Conservation (phyloP, 2,113 vertebrate species). For the Neogale vison region DNA sequence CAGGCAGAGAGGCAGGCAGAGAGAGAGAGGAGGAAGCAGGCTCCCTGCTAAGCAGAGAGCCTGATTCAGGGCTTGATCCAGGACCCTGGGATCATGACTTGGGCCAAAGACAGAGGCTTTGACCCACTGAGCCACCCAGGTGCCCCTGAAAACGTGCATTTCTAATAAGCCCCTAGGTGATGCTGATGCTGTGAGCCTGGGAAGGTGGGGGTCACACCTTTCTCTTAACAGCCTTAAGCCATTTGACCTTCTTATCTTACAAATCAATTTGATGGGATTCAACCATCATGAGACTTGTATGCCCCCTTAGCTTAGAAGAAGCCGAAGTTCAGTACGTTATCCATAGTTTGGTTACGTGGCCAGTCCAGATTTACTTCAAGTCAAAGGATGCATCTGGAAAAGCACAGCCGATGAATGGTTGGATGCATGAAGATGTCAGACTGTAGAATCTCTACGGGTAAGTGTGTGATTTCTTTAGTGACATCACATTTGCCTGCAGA, state of each 20-base stretch:
- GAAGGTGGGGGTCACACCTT: background rate
- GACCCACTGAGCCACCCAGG: too few species aligned
- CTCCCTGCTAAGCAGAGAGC: too few species aligned
- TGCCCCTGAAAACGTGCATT: background rate
- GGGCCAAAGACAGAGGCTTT: too few species aligned
- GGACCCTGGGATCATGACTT: too few species aligned
- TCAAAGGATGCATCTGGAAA: constrained; percentile 60
- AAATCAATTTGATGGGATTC: background rate
- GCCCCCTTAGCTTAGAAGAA: constrained; percentile 4
- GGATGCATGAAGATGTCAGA: constrained; percentile 83
- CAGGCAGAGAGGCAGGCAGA: too few species aligned
- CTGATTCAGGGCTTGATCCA: too few species aligned
- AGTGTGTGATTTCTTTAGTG: constrained; percentile 92
- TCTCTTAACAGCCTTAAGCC: background rate
- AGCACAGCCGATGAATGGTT: constrained; percentile 43
- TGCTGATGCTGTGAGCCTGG: background rate
- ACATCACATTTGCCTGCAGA: constrained; percentile 98
- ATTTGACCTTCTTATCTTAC: background rate
- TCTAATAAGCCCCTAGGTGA: background rate
- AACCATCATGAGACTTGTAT: background rate
- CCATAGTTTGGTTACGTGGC: background rate
- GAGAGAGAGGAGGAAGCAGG: too few species aligned
- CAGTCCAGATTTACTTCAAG: constrained; percentile 66
- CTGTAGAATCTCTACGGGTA: constrained; percentile 95
- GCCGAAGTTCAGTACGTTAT: constrained; percentile 6